Percentiles rank a stretch among this genome's conserved stretches.
phyloP scores from a whole-genome alignment of 2,113 vertebrate species.

The Loxodonta africana region DNA sequence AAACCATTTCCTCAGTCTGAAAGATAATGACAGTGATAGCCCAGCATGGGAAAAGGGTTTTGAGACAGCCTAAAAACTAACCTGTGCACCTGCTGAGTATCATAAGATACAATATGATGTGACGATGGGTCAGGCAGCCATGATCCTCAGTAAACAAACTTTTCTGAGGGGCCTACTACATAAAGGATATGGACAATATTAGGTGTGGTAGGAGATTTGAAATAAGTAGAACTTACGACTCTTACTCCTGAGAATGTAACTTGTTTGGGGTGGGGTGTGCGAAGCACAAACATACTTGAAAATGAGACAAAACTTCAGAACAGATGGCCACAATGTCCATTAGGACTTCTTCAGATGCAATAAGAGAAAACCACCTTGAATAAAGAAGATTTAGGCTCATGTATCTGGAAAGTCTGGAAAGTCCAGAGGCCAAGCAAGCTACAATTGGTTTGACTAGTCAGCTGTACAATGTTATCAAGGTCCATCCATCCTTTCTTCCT shows the following conservation, averaged over 20 bases:
- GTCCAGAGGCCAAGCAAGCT: not conserved
- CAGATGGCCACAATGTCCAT: not conserved
- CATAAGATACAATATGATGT: not conserved
- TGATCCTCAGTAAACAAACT: slow-evolving; percentile 24
- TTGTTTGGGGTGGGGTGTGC: fast-evolving
- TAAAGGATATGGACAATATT: not conserved
- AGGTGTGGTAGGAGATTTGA: not conserved
- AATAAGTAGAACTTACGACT: not conserved
- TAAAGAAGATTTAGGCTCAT: not conserved
- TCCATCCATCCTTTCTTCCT: not conserved
- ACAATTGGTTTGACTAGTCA: not conserved
- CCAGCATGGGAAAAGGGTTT: not conserved
- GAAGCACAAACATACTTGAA: not conserved
- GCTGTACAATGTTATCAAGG: not conserved
- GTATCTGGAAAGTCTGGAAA: not conserved
- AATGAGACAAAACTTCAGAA: not conserved
- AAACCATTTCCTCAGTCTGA: slow-evolving; percentile 53
- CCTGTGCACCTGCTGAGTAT: slow-evolving; percentile 50
- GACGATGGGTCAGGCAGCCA: not conserved
- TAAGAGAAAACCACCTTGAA: not conserved
- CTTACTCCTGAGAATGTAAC: not conserved
- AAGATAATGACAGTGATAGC: slow-evolving; percentile 64
- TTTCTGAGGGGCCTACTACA: not conserved
- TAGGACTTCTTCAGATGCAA: not conserved
- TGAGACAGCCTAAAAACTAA: slow-evolving; percentile 50